These are phyloP conservation scores for Bombus sibiricus DNA, from an alignment of 1,140 invertebrate species.

Conservation along the genomic window DNA sequence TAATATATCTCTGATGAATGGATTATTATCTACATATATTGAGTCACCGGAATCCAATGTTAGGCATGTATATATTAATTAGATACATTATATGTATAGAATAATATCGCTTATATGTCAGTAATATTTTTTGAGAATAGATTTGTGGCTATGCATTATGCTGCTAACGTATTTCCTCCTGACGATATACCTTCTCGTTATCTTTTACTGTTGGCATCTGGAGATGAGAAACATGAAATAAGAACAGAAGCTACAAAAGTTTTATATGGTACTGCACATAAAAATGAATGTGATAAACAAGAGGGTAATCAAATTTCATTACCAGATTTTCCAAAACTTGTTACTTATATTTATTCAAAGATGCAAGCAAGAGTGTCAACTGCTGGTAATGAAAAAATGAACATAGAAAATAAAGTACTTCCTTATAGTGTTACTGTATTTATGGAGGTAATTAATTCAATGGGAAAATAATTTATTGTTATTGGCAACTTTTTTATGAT, in stretches of 20 bases:
- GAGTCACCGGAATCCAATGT: constrained; percentile 76
- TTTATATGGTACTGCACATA: constrained; percentile 85
- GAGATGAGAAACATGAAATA: constrained; percentile 92
- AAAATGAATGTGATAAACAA: constrained; percentile 77
- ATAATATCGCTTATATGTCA: constrained; percentile 84
- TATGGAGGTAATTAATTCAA: constrained; percentile 79
- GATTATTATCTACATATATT: constrained; percentile 80
- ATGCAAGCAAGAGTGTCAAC: constrained; percentile 84
- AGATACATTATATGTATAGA: background rate
- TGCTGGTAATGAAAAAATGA: constrained; percentile 82
- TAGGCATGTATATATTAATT: constrained; percentile 69
- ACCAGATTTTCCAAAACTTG: constrained; percentile 85
- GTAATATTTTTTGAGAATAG: constrained; percentile 73
- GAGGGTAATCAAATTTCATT: constrained; percentile 71
- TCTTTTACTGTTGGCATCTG: constrained; percentile 91
- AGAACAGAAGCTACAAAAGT: constrained; percentile 88
- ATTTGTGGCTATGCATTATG: constrained; percentile 92
- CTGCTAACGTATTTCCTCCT: constrained; percentile 90
- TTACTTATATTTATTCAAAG: constrained; percentile 86
- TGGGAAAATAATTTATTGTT: background rate
- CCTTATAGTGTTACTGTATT: constrained; percentile 83
- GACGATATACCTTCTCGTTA: constrained; percentile 92
- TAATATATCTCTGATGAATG: constrained; percentile 82
- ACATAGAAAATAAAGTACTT: constrained; percentile 82
- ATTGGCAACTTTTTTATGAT: background rate